Base-by-base conservation (phyloP, 2,797 vertebrate genomes). In the Leucoraja ocellata region DNA sequence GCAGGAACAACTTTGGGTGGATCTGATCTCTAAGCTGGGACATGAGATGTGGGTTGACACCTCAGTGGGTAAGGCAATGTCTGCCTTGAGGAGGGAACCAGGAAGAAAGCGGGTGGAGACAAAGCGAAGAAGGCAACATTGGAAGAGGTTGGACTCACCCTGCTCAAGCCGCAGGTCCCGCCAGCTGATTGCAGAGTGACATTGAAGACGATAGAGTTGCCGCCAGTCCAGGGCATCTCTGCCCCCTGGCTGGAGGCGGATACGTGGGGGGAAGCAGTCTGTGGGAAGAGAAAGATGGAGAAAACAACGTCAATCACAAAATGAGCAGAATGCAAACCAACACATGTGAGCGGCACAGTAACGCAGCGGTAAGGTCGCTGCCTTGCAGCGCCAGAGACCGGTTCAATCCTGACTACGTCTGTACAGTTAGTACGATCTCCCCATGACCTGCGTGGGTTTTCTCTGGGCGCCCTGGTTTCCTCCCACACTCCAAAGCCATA, bases 231-330 rank as follows among this genome's bases (percentile, higher is more conserved):
- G 21, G 76, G 68, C 71, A 11, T 92, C 90, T 46, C 90, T 71
- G 32, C 39, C 90, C 25, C 90, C 90, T 0, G 90, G 39, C 90
- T 92, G 90, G 90, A 92, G 90, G 90, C 90, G 90, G 90, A 92
- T 92, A 39, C 90, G 90, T 18, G 90, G 90, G 13, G 90, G 90
- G 90, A 92, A 92, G 71, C 90, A 92, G 71, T 92, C 90, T 92
- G 90, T 23, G 28, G 25, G 90, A 76, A 91, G 68, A 91, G 65
- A 71, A 74, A 76, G 36, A 92, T 14, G 73, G 71, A 92, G 39
- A 92, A 21, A 46, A 54, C 16, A 76, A 76, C 25, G 6, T 28
- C n/a, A 46, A n/a, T 46, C 61, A 90, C 80, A 83, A 63, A 86
- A 18, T 3, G 1, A 11, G 14, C n/a, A 58, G 25, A 86, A 63